These are phyloP conservation scores for Zaprionus bogoriensis DNA, from an alignment of 2,888 invertebrate species.

Conservation along the genomic window DNA sequence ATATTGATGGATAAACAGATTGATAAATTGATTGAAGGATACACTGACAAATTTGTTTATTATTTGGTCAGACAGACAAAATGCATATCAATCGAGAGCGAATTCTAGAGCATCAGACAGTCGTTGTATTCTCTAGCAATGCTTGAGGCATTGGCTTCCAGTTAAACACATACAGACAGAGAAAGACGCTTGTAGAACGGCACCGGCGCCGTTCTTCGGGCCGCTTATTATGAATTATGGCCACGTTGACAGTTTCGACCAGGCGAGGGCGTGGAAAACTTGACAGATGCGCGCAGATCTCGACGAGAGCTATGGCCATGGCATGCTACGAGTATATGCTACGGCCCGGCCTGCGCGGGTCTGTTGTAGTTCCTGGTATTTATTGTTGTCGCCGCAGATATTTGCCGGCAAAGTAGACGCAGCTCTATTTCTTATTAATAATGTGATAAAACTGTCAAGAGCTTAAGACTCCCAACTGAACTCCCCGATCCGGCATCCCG, in stretches of 20 bases:
- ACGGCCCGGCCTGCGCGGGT: constrained; percentile 31
- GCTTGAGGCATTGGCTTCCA: background rate
- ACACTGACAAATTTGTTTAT: background rate
- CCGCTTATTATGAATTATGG: constrained; percentile 74
- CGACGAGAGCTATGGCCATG: background rate
- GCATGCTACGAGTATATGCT: constrained; percentile 4
- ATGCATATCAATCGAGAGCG: too few relatives aligned
- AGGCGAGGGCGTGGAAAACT: constrained; percentile 76
- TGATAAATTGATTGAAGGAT: background rate
- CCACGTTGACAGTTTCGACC: constrained; percentile 76
- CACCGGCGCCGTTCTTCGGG: constrained; percentile 59
- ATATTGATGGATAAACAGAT: too few relatives aligned
- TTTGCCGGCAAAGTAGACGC: constrained; percentile 21
- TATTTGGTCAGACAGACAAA: background rate
- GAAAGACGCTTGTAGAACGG: constrained; percentile 29
- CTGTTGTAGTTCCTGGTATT: constrained; percentile 51
- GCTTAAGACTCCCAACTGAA: constrained; percentile 50
- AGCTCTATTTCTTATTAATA: constrained; percentile 75
- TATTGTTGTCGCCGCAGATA: constrained; percentile 20
- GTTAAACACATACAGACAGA: background rate
- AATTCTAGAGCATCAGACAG: background rate
- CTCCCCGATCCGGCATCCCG: background rate
- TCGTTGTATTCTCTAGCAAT: background rate
- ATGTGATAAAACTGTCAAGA: constrained; percentile 72
- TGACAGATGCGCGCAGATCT: constrained; percentile 74